phyloP scores from a whole-genome alignment of 2,888 invertebrate genomes.

The Lithophane ornitopus region DNA sequence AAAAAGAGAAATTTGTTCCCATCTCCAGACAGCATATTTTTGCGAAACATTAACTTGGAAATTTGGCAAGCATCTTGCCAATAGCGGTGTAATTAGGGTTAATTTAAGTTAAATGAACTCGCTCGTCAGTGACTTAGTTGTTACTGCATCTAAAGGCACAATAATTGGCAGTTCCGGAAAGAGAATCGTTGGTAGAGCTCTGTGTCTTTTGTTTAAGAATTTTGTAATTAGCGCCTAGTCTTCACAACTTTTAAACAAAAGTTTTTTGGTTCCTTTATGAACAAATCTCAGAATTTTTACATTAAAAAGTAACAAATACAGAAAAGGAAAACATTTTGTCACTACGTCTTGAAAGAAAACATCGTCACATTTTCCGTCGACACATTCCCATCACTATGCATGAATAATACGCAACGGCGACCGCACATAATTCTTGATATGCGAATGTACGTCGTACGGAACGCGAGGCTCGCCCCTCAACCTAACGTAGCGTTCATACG shows the following conservation, averaged over 20 bases:
- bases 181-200: constrained; percentile 35
- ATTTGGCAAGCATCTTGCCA: constrained; percentile 61
- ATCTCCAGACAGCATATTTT: constrained; percentile 50
- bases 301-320: not conserved
- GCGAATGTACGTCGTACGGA: constrained; percentile 51
- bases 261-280: not conserved
- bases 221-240: constrained; percentile 42
- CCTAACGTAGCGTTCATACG: constrained; percentile 56
- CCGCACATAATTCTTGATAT: constrained; percentile 58
- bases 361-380: constrained; percentile 14
- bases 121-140: constrained; percentile 46
- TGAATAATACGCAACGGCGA: constrained; percentile 53
- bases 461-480: constrained; percentile 46
- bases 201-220: constrained; percentile 50
- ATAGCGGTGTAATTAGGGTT: constrained; percentile 60
- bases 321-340: not conserved
- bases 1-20: constrained; percentile 42
- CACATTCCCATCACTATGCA: constrained; percentile 40
- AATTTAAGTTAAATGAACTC: constrained; percentile 62
- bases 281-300: not conserved
- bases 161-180: constrained; percentile 46
- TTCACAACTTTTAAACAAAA: not conserved
- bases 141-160: constrained; percentile 38
- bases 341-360: not conserved
- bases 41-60: constrained; percentile 48